These are phyloP conservation scores for Therioaphis trifolii DNA, from an alignment of 2,888 invertebrate species.

Conservation along the genomic window DNA sequence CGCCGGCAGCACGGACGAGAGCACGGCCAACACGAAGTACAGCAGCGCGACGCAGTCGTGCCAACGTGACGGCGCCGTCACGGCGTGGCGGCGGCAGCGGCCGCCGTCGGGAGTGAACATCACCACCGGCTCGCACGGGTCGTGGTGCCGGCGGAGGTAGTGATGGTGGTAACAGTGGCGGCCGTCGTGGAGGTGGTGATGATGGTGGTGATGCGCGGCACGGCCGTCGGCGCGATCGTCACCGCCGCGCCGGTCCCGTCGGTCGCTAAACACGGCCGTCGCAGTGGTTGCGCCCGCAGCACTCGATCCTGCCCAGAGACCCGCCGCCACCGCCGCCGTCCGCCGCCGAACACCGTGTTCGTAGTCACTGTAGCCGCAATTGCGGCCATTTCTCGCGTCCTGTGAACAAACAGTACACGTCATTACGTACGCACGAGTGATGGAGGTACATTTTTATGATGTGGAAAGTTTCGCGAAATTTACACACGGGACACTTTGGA, in stretches of 20 bases:
- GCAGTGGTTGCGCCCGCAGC: too few species aligned
- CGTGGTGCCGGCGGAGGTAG: background rate
- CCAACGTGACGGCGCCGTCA: background rate
- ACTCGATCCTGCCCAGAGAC: too few species aligned
- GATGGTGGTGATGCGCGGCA: background rate
- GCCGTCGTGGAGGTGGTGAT: background rate
- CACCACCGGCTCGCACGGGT: too few species aligned
- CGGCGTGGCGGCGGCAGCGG: background rate
- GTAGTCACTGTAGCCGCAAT: background rate
- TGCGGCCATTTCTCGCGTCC: conserved; percentile 60
- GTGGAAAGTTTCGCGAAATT: too few species aligned
- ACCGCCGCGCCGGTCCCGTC: too few species aligned
- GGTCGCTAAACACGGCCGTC: too few species aligned
- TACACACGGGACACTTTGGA: too few species aligned
- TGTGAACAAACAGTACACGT: conserved; percentile 62
- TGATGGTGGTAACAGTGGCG: background rate
- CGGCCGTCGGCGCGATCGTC: background rate
- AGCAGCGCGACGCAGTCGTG: background rate
- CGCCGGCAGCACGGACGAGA: background rate
- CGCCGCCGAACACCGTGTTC: background rate
- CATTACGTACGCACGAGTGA: background rate
- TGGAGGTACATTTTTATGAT: too few species aligned
- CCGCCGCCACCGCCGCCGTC: background rate
- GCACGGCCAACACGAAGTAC: background rate
- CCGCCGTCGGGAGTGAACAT: too few species aligned